Evolutionary conservation across 2,113 vertebrate species (phyloP).

Genomic region (Alligator sinensis): DNA sequence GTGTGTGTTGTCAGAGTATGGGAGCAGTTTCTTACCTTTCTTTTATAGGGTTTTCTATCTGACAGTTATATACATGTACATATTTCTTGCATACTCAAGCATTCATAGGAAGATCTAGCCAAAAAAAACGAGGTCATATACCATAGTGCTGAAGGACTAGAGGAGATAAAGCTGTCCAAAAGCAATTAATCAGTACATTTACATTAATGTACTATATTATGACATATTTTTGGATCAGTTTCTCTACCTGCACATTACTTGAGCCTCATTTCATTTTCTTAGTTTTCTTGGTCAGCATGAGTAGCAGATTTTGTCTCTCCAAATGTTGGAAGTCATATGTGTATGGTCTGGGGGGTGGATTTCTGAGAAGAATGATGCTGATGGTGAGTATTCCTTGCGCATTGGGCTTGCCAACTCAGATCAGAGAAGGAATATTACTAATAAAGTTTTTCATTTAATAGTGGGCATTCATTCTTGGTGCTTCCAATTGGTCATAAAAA

Average conservation of each 20-base stretch:
- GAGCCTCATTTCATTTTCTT: background rate
- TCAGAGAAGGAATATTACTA: background rate
- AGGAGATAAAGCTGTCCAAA: conserved; percentile 2
- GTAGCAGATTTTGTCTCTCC: background rate
- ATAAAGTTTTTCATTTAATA: background rate
- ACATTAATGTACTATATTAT: background rate
- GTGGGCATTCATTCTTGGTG: background rate
- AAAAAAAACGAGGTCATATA: background rate
- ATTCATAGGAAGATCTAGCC: background rate
- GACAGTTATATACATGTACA: background rate
- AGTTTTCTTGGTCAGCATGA: background rate
- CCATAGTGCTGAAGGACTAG: background rate
- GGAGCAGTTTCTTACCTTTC: background rate
- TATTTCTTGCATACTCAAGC: conserved; percentile 13
- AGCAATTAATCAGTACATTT: background rate
- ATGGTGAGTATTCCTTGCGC: background rate
- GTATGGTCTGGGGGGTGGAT: background rate
- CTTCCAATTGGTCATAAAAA: background rate
- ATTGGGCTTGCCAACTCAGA: background rate
- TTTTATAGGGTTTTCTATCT: background rate
- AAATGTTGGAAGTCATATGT: background rate
- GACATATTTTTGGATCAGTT: conserved; percentile 17
- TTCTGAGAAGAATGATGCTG: conserved; percentile 5
- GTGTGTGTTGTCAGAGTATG: background rate
- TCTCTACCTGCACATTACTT: background rate